A percentile compares a stretch with the other conserved stretches of the same genome.
Conservation (phyloP, 2,888 invertebrate species). For the Papilio elwesi region DNA sequence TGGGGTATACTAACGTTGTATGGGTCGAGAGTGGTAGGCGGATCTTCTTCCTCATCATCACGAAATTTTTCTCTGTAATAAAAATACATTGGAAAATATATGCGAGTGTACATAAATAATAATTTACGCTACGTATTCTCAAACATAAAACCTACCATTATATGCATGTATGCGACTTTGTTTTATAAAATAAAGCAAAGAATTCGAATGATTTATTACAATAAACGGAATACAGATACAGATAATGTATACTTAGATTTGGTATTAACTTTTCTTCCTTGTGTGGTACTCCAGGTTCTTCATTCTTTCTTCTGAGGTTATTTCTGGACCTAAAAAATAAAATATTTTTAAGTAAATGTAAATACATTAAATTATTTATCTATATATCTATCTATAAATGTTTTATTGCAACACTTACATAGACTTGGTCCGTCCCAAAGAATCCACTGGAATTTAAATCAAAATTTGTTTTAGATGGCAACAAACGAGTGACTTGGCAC, state of each 20-base stretch:
- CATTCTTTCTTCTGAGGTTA: neutral
- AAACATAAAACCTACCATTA: no score
- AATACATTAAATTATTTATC: no score
- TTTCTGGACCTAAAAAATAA: neutral
- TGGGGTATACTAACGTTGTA: conserved; percentile 28
- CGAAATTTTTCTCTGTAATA: conserved; percentile 15
- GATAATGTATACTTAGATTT: conserved; percentile 14
- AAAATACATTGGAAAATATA: neutral
- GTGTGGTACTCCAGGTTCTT: neutral
- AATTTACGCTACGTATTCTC: no score
- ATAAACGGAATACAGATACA: no score
- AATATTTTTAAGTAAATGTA: neutral
- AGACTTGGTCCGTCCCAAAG: neutral
- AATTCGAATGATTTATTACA: no score
- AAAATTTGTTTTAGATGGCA: neutral
- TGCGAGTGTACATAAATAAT: neutral
- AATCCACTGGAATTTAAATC: conserved; percentile 2
- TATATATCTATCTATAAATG: no score
- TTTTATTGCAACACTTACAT: conserved; percentile 6
- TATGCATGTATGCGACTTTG: no score
- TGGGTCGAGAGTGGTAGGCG: conserved; percentile 35
- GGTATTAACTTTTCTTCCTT: conserved; percentile 25
- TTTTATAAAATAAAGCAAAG: no score
- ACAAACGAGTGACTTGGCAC: neutral
- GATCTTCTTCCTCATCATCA: neutral